Base-by-base conservation (phyloP, 2,113 vertebrate species). In the Halcyon malimbica region DNA sequence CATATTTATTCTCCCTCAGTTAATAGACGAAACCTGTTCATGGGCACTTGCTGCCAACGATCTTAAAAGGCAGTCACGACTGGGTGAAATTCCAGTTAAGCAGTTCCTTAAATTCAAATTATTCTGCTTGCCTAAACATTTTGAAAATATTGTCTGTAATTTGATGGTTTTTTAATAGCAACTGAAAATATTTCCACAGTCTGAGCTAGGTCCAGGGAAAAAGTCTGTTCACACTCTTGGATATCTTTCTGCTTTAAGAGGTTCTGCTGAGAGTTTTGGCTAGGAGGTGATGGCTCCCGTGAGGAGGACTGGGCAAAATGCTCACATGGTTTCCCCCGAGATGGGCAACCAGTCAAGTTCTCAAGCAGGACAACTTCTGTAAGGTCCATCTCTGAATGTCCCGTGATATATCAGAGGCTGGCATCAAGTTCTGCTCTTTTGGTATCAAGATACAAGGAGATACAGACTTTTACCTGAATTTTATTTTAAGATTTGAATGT, bases 81-180 rank as follows among this genome's bases (percentile, higher is more conserved):
- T 93, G 93, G 97, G 89, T 97, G 88, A 94, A 91, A 93, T 77
- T 96, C 95, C 90, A 63, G 88, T 83, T 75, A 90, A 83, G 70
- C 85, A 96, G 85, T 79, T 96, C 94, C 89, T 97, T 95, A 94
- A 97, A 97, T 83, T 94, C 93, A 84, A 96, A 93, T 95, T 94
- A 83, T 91, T 95, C 77, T 87, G 78, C 93, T 87, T 60, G 76
- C 64, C 48, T 68, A 23, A 96, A 96, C 29, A 75, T 78, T 89
- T 97, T 93, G 69, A 90, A 96, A 96, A 82, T 50, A 89, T 92
- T 96, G 87, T 84, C 89, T 48, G 94, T 81, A 94, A 97, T 57
- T 41, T 75, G 65, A 95, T 28, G 86, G 88, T 88, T 92, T 95
- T 67, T 53, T 37, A 84, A 73, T 25, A 87, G 93, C 57, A 81